A percentile compares a stretch with the other conserved stretches of the same genome.
phyloP scores from a whole-genome alignment of 1,140 invertebrate species.

The Harlomillsia oculata region DNA sequence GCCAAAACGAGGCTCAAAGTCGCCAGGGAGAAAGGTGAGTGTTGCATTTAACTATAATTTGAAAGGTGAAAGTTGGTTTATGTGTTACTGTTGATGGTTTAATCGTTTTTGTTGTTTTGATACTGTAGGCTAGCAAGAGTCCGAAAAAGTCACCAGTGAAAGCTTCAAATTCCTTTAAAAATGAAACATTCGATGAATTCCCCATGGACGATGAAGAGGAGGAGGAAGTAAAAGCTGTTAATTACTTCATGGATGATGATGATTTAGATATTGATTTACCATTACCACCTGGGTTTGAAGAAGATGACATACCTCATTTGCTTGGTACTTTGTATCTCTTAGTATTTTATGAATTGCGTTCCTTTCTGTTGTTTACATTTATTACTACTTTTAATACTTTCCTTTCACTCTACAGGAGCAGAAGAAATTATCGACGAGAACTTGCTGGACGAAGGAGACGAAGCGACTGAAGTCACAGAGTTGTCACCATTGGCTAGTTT shows the following conservation, averaged over 20 bases:
- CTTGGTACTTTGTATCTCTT: no score
- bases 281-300: slow-evolving; percentile 22
- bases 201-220: slow-evolving; percentile 16
- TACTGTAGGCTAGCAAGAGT: slow-evolving; percentile 8
- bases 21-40: slow-evolving; percentile 17
- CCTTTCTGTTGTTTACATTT: no score
- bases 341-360: no score
- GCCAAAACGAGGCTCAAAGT: slow-evolving; percentile 3
- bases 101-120: neutral
- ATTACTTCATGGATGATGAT: no score
- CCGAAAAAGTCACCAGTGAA: slow-evolving; percentile 3
- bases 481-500: neutral
- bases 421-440: slow-evolving; percentile 29
- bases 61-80: neutral
- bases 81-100: neutral
- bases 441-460: slow-evolving; percentile 21
- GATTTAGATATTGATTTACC: slow-evolving; percentile 33
- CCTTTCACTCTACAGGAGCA: slow-evolving; percentile 22
- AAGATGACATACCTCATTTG: no score
- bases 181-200: no score
- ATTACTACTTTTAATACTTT: no score
- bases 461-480: slow-evolving; percentile 10
- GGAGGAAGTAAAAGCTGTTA: no score
- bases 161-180: neutral
- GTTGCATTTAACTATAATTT: neutral